Evolutionary conservation across 2,888 invertebrate species (phyloP).

Genomic region (Phaedon cochleariae): DNA sequence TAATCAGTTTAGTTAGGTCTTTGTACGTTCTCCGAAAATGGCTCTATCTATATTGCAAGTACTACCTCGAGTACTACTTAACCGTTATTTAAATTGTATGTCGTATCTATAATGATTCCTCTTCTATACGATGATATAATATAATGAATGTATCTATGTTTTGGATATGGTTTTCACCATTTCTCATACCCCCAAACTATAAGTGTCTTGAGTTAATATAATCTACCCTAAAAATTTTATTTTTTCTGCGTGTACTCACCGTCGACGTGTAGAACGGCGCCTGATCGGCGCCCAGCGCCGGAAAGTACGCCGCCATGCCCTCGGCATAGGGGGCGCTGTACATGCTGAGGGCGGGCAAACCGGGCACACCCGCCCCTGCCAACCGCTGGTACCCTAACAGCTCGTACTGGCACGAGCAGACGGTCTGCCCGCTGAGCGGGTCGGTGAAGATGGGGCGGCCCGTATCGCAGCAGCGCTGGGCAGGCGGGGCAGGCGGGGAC

Average conservation of each 20-base stretch:
- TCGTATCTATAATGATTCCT: too few relatives aligned
- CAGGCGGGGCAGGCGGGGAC: conserved; percentile 58
- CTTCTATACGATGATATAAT: too few relatives aligned
- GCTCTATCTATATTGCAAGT: too few relatives aligned
- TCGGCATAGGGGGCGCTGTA: conserved; percentile 82
- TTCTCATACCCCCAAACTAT: too few relatives aligned
- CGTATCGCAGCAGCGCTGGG: conserved; percentile 86
- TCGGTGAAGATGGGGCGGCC: conserved; percentile 91
- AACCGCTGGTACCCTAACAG: conserved; percentile 86
- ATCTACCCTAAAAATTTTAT: too few relatives aligned
- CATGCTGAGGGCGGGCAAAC: conserved; percentile 80
- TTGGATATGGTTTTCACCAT: too few relatives aligned
- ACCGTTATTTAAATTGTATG: too few relatives aligned
- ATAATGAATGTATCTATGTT: too few relatives aligned
- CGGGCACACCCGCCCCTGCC: conserved; percentile 68
- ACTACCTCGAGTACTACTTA: too few relatives aligned
- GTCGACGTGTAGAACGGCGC: conserved; percentile 85
- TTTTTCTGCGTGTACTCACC: conserved; percentile 70
- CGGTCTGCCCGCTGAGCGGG: conserved; percentile 86
- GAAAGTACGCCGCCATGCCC: conserved; percentile 88
- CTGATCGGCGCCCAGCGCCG: conserved; percentile 84
- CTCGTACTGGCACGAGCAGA: conserved; percentile 92
- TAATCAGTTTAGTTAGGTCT: too few relatives aligned
- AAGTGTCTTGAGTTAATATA: too few relatives aligned
- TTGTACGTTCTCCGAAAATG: too few relatives aligned